Percentiles rank a stretch among this genome's conserved stretches.
These are phyloP conservation scores for Aplidium turbinatum DNA, from an alignment of 23 tunicate genomes.

Conservation along the genomic window DNA sequence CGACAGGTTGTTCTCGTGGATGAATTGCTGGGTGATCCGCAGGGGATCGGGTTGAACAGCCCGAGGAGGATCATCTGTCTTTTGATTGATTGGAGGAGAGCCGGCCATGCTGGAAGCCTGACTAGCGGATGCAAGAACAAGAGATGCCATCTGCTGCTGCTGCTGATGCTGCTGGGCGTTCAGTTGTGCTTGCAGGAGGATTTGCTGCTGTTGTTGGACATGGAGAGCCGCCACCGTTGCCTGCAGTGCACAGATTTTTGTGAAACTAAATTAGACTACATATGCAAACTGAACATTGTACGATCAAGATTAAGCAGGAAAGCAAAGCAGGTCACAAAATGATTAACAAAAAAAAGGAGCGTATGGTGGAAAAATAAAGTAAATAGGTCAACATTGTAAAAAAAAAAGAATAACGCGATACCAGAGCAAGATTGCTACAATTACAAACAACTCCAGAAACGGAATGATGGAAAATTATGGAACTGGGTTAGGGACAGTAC, in stretches of 20 bases:
- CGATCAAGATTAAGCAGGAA: no score
- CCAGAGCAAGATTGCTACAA: no score
- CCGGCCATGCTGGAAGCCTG: slow-evolving; percentile 45
- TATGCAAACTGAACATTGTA: no score
- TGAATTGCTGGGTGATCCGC: slow-evolving; percentile 42
- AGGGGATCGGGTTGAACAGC: slow-evolving; percentile 4
- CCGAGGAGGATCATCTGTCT: slow-evolving; percentile 7
- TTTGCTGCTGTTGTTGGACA: slow-evolving; percentile 66
- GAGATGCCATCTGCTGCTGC: slow-evolving; percentile 26
- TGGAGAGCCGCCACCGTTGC: slow-evolving; percentile 61
- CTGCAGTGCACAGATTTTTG: no score
- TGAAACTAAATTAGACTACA: background rate
- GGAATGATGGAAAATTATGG: no score
- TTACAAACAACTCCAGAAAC: no score
- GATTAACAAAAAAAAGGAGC: no score
- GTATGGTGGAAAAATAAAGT: no score
- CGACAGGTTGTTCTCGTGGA: slow-evolving; percentile 22
- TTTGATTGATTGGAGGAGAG: slow-evolving; percentile 34
- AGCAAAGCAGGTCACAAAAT: no score
- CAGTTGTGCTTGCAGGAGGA: slow-evolving; percentile 46
- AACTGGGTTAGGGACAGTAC: no score
- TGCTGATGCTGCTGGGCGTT: slow-evolving; percentile 58
- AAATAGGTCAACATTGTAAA: no score
- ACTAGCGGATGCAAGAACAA: slow-evolving; percentile 43
- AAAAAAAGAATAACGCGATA: no score